A percentile compares a stretch with the other conserved stretches of the same genome.
phyloP scores from a whole-genome alignment of 2,113 vertebrate genomes.

The Tachuris rubrigastra region DNA sequence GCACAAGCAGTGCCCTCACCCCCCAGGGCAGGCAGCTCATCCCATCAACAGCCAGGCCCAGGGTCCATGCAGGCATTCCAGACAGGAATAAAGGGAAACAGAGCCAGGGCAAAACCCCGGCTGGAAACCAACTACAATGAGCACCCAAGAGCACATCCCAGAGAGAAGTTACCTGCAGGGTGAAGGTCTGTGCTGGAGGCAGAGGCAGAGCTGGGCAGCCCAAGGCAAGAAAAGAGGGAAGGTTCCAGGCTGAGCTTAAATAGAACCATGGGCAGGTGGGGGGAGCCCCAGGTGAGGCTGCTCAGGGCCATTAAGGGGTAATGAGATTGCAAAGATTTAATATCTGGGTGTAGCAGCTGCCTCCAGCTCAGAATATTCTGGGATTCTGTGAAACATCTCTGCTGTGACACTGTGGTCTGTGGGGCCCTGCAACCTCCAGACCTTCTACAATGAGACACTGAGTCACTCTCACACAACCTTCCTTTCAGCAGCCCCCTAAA shows the following conservation, averaged over 20 bases:
- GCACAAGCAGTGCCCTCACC: too few relatives aligned
- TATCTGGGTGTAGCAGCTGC: neutral
- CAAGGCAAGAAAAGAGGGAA: accelerated
- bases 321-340: neutral
- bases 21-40: neutral
- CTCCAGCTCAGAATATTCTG: neutral
- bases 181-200: accelerated
- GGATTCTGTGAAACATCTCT: neutral
- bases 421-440: neutral
- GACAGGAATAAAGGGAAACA: neutral
- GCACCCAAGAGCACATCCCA: neutral
- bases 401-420: accelerated
- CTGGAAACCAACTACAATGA: accelerated
- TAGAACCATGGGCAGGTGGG: accelerated
- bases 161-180: accelerated
- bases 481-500: neutral
- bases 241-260: neutral
- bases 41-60: neutral
- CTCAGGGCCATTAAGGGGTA: neutral
- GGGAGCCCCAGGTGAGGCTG: neutral
- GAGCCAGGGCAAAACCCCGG: neutral
- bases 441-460: neutral
- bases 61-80: neutral
- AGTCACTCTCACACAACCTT: neutral
- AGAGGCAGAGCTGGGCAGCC: accelerated